Evolutionary conservation across 2,888 invertebrate genomes (phyloP).

Genomic region (Chalcosyrphus nemorum): DNA sequence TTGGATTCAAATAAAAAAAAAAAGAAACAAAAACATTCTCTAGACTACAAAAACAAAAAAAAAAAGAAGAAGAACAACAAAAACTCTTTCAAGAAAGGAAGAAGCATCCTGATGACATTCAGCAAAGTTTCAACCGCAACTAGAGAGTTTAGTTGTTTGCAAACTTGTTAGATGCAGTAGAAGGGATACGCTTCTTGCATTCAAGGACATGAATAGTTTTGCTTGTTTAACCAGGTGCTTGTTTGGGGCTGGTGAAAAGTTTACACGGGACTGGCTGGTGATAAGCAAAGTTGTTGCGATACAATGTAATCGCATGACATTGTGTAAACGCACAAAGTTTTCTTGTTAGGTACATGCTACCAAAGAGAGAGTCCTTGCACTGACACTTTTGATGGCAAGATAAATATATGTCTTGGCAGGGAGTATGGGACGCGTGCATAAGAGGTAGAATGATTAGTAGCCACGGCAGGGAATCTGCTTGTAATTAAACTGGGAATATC

Average conservation of each 20-base stretch:
- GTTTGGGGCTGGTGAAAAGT: too few species aligned
- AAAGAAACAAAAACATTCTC: slow-evolving; percentile 42
- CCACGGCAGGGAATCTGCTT: background rate
- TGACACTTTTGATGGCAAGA: slow-evolving; percentile 28
- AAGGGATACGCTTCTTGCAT: background rate
- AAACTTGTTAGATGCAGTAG: slow-evolving; percentile 13
- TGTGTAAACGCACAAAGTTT: slow-evolving; percentile 29
- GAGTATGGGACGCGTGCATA: background rate
- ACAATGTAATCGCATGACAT: slow-evolving; percentile 1
- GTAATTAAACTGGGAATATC: background rate
- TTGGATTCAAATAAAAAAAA: slow-evolving; percentile 50
- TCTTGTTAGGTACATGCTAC: too few species aligned
- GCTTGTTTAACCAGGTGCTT: background rate
- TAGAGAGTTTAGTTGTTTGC: background rate
- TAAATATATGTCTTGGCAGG: slow-evolving; percentile 15
- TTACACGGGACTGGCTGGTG: background rate
- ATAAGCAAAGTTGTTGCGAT: background rate
- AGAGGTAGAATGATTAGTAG: background rate
- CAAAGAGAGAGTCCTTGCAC: slow-evolving; percentile 14
- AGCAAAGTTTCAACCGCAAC: slow-evolving; percentile 35
- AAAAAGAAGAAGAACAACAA: background rate
- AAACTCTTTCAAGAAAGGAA: background rate
- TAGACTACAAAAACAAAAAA: slow-evolving; percentile 35
- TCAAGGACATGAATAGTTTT: background rate
- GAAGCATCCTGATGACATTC: slow-evolving; percentile 19